Conservation (phyloP, 1,140 invertebrate genomes). For the Plectrocnemia conspersa region DNA sequence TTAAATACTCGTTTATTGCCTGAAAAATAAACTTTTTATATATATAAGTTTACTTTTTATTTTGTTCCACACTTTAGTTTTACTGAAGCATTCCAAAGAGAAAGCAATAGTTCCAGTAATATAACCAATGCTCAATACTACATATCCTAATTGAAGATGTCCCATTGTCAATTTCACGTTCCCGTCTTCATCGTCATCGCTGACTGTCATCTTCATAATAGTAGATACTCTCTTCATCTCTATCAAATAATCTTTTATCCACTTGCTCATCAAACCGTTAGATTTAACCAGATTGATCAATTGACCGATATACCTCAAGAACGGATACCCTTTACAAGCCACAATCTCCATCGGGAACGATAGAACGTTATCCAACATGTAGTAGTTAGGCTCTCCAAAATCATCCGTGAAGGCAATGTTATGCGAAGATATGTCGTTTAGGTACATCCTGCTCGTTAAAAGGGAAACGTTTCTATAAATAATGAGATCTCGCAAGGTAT, state of each 20-base stretch:
- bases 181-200: conserved; percentile 25
- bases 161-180: conserved; percentile 45
- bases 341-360: conserved; percentile 51
- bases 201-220: conserved; percentile 31
- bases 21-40: too few relatives aligned
- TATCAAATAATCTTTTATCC: conserved; percentile 37
- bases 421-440: conserved; percentile 42
- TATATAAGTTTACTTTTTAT: conserved; percentile 7
- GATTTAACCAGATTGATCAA: conserved; percentile 45
- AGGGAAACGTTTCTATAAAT: conserved; percentile 45
- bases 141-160: conserved; percentile 51
- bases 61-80: background rate
- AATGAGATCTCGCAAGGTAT: conserved; percentile 43
- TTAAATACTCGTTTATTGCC: too few relatives aligned
- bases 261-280: conserved; percentile 40
- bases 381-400: conserved; percentile 41
- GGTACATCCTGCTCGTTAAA: conserved; percentile 40
- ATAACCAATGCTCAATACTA: conserved; percentile 43
- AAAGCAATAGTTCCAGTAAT: conserved; percentile 37
- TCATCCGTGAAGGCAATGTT: conserved; percentile 41
- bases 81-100: conserved; percentile 36
- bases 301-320: conserved; percentile 45
- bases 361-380: conserved; percentile 47
- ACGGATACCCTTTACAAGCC: conserved; percentile 50
- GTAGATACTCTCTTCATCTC: conserved; percentile 30